Percentiles rank a stretch among this genome's conserved stretches.
Conservation (phyloP, 1,140 invertebrate genomes). For the Dryas iulia region DNA sequence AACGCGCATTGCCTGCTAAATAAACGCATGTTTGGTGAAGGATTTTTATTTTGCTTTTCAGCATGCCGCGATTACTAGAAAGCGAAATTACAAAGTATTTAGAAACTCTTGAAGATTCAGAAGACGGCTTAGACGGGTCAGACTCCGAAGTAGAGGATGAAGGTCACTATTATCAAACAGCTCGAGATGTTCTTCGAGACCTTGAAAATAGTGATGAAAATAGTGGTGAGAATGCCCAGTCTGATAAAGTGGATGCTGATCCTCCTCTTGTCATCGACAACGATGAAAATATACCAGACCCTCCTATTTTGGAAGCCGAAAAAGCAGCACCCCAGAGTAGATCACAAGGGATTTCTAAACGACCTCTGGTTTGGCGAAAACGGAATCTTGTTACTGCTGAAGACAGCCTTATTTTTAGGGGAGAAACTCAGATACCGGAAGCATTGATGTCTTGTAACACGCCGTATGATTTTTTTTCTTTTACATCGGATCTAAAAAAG, state of each 20-base stretch:
- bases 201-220: conserved; percentile 49
- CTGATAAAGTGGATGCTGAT: conserved; percentile 49
- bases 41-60: conserved; percentile 45
- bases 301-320: too few species aligned
- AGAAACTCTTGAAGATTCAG: conserved; percentile 51
- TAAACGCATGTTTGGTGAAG: conserved; percentile 45
- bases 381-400: too few species aligned
- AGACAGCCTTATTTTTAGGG: too few species aligned
- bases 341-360: too few species aligned
- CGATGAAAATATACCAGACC: conserved; percentile 50
- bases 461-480: too few species aligned
- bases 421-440: too few species aligned
- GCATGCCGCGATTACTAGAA: conserved; percentile 48
- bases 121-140: conserved; percentile 42
- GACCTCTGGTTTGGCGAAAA: too few species aligned
- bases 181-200: conserved; percentile 44
- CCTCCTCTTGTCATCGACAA: conserved; percentile 44
- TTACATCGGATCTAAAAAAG: too few species aligned
- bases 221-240: conserved; percentile 47
- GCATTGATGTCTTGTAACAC: too few species aligned
- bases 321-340: too few species aligned
- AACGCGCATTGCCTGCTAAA: conserved; percentile 40
- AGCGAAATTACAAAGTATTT: conserved; percentile 48
- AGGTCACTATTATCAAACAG: conserved; percentile 41
- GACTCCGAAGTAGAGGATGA: conserved; percentile 41